Evolutionary conservation across 1,140 invertebrate genomes (phyloP).

Genomic region (Philopotamus ludificatus): DNA sequence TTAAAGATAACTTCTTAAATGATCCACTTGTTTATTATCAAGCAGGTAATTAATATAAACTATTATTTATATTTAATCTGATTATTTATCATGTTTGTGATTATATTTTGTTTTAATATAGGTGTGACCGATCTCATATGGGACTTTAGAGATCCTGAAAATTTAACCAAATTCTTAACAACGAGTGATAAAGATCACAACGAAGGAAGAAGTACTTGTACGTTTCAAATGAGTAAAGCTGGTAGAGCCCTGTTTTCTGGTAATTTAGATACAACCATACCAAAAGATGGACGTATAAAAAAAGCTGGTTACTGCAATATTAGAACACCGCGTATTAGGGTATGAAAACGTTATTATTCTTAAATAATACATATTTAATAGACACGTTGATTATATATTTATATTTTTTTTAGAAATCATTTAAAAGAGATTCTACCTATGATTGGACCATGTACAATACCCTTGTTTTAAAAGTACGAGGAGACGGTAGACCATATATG

Average conservation of each 20-base stretch:
- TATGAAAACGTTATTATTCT: background rate
- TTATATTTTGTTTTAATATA: constrained; percentile 43
- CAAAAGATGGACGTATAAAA: constrained; percentile 76
- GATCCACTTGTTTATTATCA: constrained; percentile 62
- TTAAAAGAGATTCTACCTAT: constrained; percentile 65
- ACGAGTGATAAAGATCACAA: constrained; percentile 77
- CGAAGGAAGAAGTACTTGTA: constrained; percentile 74
- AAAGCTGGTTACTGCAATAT: constrained; percentile 78
- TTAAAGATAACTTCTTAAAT: constrained; percentile 60
- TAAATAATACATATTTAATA: background rate
- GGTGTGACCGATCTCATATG: constrained; percentile 70
- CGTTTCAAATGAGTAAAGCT: constrained; percentile 61
- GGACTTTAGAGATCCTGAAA: constrained; percentile 63
- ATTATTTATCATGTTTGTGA: background rate
- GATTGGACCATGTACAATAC: constrained; percentile 82
- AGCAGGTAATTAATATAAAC: constrained; percentile 49
- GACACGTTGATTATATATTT: constrained; percentile 2
- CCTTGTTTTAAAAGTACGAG: constrained; percentile 79
- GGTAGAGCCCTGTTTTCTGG: constrained; percentile 80
- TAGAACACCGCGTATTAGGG: constrained; percentile 56
- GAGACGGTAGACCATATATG: constrained; percentile 87
- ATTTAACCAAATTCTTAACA: constrained; percentile 71
- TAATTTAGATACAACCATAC: constrained; percentile 64
- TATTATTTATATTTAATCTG: background rate
- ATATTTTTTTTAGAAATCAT: constrained; percentile 70